Evolutionary conservation across 2,888 invertebrate genomes (phyloP), one percentile per base, ranked within the genome.

Genomic region (Mesopsocus fuscifrons): DNA sequence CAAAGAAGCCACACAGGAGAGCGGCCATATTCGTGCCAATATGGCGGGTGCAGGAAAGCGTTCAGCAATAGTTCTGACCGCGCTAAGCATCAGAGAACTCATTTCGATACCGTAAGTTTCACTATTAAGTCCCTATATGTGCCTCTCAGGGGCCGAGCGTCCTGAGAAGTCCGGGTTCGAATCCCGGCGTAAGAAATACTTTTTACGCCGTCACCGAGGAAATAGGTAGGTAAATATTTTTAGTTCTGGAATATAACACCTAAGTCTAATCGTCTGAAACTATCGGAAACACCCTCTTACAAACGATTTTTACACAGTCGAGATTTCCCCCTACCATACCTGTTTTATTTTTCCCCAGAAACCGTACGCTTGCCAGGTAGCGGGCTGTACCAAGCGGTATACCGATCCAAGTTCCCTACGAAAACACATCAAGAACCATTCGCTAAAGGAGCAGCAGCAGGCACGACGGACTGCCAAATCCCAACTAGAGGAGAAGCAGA

Each of bases 61-160:
- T 98, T 98, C 66, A 94, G 92, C 55, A 98, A 98, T 63, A 95
- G 95, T 48, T 95, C 94, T 1, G 98, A 98, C 59, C 68, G 97
- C 42, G 97, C 97, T 5, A 98, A 98, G 62, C 98, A 98, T 64
- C 95, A 97, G 65, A 68, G 97, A 53, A 98, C 97, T 1, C 98
- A 98, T 64, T 91, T 92, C 52, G 94, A 95, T 63, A 89, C 92
- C 59, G 95, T 97, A 68, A 74, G 78, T 71, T n/a, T n/a, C n/a
- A n/a, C n/a, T n/a, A n/a, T n/a, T n/a, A 44, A 33, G 42, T 33
- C 42, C 22, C 23, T 8, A 34, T 22, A 33, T 6, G 5, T 16
- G 9, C 33, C 17, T 33, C 15, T 17, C 9, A 3, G 17, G 5
- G 16, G 9, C 33, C 17, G 9, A n/a, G n/a, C n/a, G n/a, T n/a